These are phyloP conservation scores for Moxostoma hubbsi DNA, from an alignment of 2,797 vertebrate species.

Conservation along the genomic window DNA sequence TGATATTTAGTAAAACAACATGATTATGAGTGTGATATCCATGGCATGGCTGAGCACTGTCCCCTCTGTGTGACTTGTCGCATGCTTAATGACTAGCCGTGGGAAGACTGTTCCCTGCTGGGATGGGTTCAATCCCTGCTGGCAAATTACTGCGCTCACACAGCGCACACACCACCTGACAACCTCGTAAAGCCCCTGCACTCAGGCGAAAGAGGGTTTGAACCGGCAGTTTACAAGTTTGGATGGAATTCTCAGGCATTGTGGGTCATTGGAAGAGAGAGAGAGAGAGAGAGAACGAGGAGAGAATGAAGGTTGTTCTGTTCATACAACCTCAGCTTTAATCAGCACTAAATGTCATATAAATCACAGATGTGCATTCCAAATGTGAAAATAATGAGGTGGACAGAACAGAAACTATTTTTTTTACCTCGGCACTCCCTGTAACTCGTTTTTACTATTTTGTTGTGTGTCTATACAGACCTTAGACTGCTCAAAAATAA, in stretches of 20 bases:
- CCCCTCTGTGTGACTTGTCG: slow-evolving; percentile 36
- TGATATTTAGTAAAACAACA: too few species aligned
- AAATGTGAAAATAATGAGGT: slow-evolving; percentile 51
- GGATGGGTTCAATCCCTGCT: slow-evolving; percentile 48
- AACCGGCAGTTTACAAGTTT: slow-evolving; percentile 52
- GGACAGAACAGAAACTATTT: slow-evolving; percentile 16
- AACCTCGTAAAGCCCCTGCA: slow-evolving; percentile 46
- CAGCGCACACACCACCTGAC: slow-evolving; percentile 33
- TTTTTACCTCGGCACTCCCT: slow-evolving; percentile 39
- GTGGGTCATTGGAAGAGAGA: slow-evolving; percentile 43
- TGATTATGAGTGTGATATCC: neutral
- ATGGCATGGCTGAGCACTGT: slow-evolving; percentile 17
- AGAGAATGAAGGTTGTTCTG: slow-evolving; percentile 16
- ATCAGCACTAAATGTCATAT: slow-evolving; percentile 42
- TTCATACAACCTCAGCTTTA: slow-evolving; percentile 50
- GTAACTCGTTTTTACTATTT: neutral
- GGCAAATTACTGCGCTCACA: slow-evolving; percentile 50
- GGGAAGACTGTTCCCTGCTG: slow-evolving; percentile 40
- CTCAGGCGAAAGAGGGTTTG: slow-evolving; percentile 38
- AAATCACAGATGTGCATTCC: slow-evolving; percentile 41
- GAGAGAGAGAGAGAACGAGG: slow-evolving; percentile 3
- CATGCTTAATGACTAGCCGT: slow-evolving; percentile 29
- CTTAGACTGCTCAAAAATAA: slow-evolving; percentile 9
- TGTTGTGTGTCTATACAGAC: neutral
- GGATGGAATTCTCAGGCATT: slow-evolving; percentile 40